Base-by-base conservation (phyloP, 2,113 vertebrate species). In the Connochaetes taurinus region DNA sequence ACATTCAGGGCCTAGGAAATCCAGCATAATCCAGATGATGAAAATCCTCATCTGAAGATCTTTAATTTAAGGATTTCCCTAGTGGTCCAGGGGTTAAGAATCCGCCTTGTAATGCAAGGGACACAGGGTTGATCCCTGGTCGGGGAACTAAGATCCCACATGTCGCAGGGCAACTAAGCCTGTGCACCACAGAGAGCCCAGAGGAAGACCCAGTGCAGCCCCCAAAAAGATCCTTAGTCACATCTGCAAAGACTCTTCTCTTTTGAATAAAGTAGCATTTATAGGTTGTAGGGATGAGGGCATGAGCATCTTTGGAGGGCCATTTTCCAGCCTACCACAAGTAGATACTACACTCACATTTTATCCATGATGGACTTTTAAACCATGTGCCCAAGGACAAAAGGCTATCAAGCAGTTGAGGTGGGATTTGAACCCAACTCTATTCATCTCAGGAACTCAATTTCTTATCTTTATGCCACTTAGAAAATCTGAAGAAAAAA, bases 71-170 rank as follows among this genome's bases (percentile, higher is more conserved):
- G 23, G 12, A 43, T 27, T 27, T 43, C 71, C 23, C 71, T 76
- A 25, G 71, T 27, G 71, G 12, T 27, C 23, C 71, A 76, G 40
- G 43, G 40, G 71, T 76, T 76, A 76, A 76, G 71, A 76, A 76
- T 76, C 6, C 0, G 0, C 21, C 71, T 15, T 43, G 71, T 13
- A 76, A 43, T 76, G 40, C 40, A 76, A 40, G 12, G 40, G 71
- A 76, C 36, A 76, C 0, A 1, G 12, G 71, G 40, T 15, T 76
- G 40, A 76, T 43, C 71, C 36, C 36, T 43, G 36, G 6, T 43
- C 1, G 0, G 21, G 23, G 71, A 76, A 76, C 71, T 76, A 76
- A 43, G 23, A 27, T 43, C 71, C 71, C 71, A 27, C 40, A 76
- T 43, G 21, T 23, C 1, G 1, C 12, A 27, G 40, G 40, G 6